Conservation (phyloP, 2,888 invertebrate genomes). For the Steinernema scapterisci region DNA sequence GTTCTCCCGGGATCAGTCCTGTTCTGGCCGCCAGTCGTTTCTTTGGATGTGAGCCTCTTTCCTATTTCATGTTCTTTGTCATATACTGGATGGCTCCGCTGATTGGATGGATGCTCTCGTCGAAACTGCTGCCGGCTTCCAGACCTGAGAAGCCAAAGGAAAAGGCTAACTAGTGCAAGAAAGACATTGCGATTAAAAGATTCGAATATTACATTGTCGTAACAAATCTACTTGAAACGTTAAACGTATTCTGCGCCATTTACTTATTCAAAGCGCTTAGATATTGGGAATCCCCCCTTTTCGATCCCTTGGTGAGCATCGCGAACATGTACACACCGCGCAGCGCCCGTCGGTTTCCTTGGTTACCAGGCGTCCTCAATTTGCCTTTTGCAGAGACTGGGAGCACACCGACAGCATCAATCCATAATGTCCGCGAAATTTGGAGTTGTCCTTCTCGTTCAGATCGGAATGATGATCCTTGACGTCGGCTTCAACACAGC, state of each 20-base stretch:
- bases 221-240: no score
- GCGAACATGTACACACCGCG: no score
- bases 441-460: background rate
- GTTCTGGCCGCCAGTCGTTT: conserved; percentile 8
- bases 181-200: no score
- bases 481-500: conserved; percentile 25
- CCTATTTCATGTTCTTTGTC: background rate
- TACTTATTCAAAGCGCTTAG: no score
- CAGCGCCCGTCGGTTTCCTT: no score
- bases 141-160: background rate
- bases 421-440: conserved; percentile 24
- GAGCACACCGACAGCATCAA: background rate
- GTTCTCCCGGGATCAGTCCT: conserved; percentile 19
- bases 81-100: conserved; percentile 1
- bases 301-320: no score
- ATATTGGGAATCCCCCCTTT: no score
- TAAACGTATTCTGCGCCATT: no score
- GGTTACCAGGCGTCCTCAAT: background rate
- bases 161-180: conserved; percentile 1
- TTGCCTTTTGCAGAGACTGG: background rate
- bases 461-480: conserved; percentile 18
- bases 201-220: no score
- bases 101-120: conserved; percentile 9
- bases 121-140: background rate
- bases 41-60: background rate